Evolutionary conservation across 64 coral and sea anemone species (phyloP), one percentile per base, ranked within the genome.

Genomic region (Montipora foliosa): DNA sequence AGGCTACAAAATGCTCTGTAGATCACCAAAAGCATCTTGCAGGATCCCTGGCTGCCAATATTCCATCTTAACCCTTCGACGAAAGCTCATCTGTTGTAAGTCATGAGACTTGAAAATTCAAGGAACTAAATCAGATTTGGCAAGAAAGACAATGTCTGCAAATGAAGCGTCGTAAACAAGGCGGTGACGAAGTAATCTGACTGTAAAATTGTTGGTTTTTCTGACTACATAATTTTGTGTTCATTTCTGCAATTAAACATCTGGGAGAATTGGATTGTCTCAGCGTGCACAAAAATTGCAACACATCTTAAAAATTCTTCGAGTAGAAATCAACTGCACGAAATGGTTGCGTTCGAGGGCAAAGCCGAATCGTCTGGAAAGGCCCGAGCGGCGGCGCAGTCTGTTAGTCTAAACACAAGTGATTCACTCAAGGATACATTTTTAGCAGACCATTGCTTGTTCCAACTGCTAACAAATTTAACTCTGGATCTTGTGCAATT

Each of bases 401-500:
- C 44, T 49, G 15, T 64, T 15, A 57, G 69, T 45, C 87, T 45
- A 29, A 90, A 4, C 24, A 87, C 20, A 3, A 19, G 6, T 19
- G 49, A 4, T 64, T 14, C 4, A 12, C 15, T 37, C 67, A 98
- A 98, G 97, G 97, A 99, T 99, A 99, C 97, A 99, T 99, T 89
- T 92, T 99, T 7, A 99, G 82, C 82, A 89, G 62, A 25, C 98
- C 98, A 92, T 96, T 93, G 44, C 82, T 89, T 64, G 98, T 99
- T 66, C 98, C 98, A 89, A 99, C 93, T 52, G 98, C 98, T 12
- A 99, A 77, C 46, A 99, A 81, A 47, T 93, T 87, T 60, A 96
- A 77, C 49, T 94, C 87, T 75, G 95, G 89, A 94, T 99, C 98
- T 51, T 96, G 95, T 89, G 98, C 98, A 53, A 99, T 80, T 45